These are phyloP conservation scores for Basileuterus tristriatus DNA, from an alignment of 2,797 vertebrate genomes.

Conservation along the genomic window DNA sequence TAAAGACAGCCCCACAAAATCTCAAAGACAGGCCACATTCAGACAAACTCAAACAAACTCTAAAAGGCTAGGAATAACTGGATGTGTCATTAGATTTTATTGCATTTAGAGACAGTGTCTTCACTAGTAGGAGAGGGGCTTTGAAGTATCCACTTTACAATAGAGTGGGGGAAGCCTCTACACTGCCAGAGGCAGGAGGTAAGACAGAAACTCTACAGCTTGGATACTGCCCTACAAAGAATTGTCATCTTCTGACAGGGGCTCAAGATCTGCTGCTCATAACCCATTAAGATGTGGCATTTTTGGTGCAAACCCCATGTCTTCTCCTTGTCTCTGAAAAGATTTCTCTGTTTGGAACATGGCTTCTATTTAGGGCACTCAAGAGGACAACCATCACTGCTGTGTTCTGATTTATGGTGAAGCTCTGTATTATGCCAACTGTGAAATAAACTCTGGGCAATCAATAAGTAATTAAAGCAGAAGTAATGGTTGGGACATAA, in stretches of 20 bases:
- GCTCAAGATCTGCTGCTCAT: neutral
- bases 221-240: neutral
- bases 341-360: neutral
- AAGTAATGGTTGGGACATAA: slow-evolving; percentile 4
- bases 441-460: slow-evolving; percentile 32
- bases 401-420: slow-evolving; percentile 17
- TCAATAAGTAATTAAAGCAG: slow-evolving; percentile 66
- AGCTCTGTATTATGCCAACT: slow-evolving; percentile 8
- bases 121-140: neutral
- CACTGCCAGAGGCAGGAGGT: neutral
- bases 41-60: neutral
- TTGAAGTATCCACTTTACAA: neutral
- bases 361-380: neutral
- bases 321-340: neutral
- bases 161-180: neutral
- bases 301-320: neutral
- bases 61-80: neutral
- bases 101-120: neutral
- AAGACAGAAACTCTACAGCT: neutral
- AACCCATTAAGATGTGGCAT: neutral
- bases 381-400: neutral
- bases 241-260: neutral
- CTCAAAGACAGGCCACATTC: neutral
- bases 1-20: neutral
- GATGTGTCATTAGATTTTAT: neutral